phyloP scores from a whole-genome alignment of 2,113 vertebrate species.

The Podocnemis expansa region DNA sequence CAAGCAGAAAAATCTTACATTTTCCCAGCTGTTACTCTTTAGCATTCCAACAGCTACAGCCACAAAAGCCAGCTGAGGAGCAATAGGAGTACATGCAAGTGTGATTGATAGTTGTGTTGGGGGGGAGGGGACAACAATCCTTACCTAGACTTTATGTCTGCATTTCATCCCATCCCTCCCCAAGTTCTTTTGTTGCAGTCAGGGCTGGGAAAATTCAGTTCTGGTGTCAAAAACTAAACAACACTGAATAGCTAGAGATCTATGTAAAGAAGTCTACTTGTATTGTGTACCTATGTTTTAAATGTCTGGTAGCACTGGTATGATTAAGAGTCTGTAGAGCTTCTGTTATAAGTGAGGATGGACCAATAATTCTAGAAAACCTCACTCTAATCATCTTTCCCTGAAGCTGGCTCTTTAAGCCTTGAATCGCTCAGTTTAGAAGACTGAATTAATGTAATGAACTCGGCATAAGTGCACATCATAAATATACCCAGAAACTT shows the following conservation, averaged over 20 bases:
- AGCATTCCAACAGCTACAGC: not conserved
- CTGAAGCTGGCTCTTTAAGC: not conserved
- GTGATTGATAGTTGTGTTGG: not conserved
- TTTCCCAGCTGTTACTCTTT: conserved; percentile 25
- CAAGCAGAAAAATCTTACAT: not conserved
- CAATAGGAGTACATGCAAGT: not conserved
- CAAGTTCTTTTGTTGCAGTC: rapidly evolving
- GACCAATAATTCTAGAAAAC: not conserved
- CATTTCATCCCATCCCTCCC: not conserved
- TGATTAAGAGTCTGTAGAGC: not conserved
- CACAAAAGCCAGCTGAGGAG: not conserved
- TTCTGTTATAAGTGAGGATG: not conserved
- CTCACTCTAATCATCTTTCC: not conserved
- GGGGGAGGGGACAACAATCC: not conserved
- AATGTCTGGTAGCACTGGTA: not conserved
- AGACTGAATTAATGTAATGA: not conserved
- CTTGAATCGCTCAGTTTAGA: not conserved
- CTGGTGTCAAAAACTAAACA: not conserved
- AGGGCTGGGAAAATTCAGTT: not conserved
- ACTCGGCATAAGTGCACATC: not conserved
- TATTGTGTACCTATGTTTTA: not conserved
- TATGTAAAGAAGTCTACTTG: not conserved
- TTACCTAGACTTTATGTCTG: rapidly evolving
- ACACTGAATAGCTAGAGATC: not conserved
- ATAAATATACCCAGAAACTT: not conserved